These are phyloP conservation scores for Oscheius sp. DNA, from an alignment of 2,888 invertebrate genomes.

Conservation along the genomic window DNA sequence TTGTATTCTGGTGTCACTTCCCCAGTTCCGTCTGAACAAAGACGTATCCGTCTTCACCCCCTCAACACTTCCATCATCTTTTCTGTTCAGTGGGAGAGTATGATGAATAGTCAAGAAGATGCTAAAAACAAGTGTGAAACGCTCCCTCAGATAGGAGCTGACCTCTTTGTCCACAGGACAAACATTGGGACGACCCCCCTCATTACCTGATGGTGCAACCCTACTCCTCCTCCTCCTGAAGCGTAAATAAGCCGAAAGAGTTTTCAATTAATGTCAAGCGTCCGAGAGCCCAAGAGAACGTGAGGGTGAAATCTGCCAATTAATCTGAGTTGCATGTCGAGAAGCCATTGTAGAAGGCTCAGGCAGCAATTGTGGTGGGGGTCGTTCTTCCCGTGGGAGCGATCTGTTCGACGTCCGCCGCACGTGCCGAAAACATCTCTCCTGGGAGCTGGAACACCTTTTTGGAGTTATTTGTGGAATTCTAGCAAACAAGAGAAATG, in stretches of 20 bases:
- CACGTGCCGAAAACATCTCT: conserved; percentile 32
- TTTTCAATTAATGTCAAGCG: conserved; percentile 8
- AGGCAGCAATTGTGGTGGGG: conserved; percentile 12
- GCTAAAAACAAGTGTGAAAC: no score
- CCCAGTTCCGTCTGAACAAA: no score
- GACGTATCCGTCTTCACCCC: no score
- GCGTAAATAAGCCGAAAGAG: conserved; percentile 14
- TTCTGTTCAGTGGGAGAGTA: no score
- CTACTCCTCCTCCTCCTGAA: neutral
- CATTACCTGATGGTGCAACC: conserved; percentile 32
- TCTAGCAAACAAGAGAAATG: no score
- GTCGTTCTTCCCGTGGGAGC: conserved; percentile 10
- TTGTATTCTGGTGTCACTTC: no score
- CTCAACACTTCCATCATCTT: no score
- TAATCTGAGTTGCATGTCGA: conserved; percentile 30
- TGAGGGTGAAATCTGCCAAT: conserved; percentile 15
- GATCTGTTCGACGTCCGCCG: conserved; percentile 2
- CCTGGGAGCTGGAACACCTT: conserved; percentile 10
- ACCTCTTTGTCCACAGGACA: no score
- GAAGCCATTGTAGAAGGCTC: conserved; percentile 14
- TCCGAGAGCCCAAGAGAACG: neutral
- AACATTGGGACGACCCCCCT: conserved; percentile 5
- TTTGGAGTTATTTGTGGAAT: neutral
- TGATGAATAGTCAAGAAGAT: no score
- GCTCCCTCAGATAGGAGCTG: no score